Evolutionary conservation across 2,888 invertebrate genomes (phyloP).

Genomic region (Drosophila neutralis): DNA sequence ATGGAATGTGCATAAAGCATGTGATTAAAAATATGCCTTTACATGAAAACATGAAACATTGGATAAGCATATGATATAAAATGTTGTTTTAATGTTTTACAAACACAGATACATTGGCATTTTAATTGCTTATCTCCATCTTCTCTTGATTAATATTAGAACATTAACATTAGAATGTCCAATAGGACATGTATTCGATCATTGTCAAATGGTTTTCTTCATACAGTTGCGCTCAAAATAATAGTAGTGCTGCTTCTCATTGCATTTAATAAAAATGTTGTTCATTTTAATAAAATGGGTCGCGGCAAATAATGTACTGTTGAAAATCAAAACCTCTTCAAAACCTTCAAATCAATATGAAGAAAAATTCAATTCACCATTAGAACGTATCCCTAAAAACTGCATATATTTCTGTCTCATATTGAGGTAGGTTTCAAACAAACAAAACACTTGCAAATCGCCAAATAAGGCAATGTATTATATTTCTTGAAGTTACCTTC

Average conservation of each 20-base stretch:
- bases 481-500: conserved; percentile 18
- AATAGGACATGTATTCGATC: conserved; percentile 5
- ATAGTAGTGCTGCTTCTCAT: not conserved
- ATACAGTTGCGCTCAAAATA: not conserved
- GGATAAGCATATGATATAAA: not conserved
- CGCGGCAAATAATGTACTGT: no score
- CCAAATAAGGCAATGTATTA: conserved; percentile 12
- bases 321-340: not conserved
- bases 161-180: not conserved
- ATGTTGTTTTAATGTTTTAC: not conserved
- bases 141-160: not conserved
- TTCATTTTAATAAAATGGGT: not conserved
- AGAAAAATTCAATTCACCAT: not conserved
- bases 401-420: not conserved
- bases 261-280: not conserved
- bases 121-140: not conserved
- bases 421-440: conserved; percentile 65
- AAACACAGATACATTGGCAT: not conserved
- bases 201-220: not conserved
- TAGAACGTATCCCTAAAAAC: not conserved
- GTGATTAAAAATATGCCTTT: not conserved
- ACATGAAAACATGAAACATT: not conserved
- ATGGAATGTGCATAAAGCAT: no score
- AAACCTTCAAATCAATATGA: no score
- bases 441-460: conserved; percentile 13